Base-by-base conservation (phyloP, 2,797 vertebrate genomes). In the Uromys caudimaculatus region DNA sequence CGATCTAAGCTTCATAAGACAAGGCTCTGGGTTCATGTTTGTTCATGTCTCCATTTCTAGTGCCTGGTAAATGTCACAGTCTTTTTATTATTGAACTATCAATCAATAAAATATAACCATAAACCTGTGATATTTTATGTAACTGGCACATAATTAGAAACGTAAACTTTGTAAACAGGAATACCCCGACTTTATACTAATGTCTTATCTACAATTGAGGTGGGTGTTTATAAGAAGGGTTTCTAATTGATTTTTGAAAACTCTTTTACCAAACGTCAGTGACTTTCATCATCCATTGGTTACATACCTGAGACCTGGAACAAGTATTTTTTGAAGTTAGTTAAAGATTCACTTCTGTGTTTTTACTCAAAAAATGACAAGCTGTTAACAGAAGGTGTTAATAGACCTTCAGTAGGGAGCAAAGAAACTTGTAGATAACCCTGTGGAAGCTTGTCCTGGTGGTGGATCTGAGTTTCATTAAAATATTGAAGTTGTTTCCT, bases 171-270 rank as follows among this genome's bases (percentile, higher is more conserved):
- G 29, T 60, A 69, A 95, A 92, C 73, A 69, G 87, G 14, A 44
- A 90, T 75, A 84, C 79, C 92, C 81, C 90, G 83, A 97, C 97
- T 97, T 96, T 96, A 54, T 81, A 93, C 23, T 95, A 92, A 97
- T 97, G 98, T 98, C 16, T 98, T 97, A 96, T 89, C 90, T 97
- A 10, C 95, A 95, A n/a, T 97, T 95, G 54, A 96, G 76, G 93
- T 98, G 77, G 64, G 97, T 98, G 94, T 98, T 98, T 87, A 84
- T 96, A 91, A 47, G 76, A 94, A 29, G 58, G 52, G 69, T 97
- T 98, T 96, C 96, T 98, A 98, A 98, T 90, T 98, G 93, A 96
- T 97, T 38, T 98, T 98, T 98, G 95, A 97, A 96, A 97, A 88
- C 27, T 94, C 79, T 50, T n/a, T 82, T 96, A 73, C 81, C 95